These are phyloP conservation scores for Diarsia dahlii DNA, from an alignment of 2,888 invertebrate species.

Conservation along the genomic window DNA sequence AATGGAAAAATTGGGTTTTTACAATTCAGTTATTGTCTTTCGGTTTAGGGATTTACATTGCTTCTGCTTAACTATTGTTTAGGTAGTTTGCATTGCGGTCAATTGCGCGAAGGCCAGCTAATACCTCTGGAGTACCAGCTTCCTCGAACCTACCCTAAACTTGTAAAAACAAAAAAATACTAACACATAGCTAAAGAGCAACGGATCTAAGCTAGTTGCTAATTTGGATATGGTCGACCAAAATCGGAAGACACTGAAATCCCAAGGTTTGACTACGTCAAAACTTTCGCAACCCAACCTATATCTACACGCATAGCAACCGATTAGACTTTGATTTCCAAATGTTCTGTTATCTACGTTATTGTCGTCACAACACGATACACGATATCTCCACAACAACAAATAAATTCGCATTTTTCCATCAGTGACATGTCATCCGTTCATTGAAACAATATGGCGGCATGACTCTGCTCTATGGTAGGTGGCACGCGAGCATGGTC, in stretches of 20 bases:
- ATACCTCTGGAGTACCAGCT: neutral
- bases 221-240: neutral
- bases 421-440: slow-evolving; percentile 31
- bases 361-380: slow-evolving; percentile 18
- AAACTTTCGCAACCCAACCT: neutral
- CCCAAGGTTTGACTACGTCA: neutral
- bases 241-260: neutral
- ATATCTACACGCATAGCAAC: slow-evolving; percentile 10
- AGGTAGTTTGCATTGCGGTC: neutral
- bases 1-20: slow-evolving; percentile 33
- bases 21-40: slow-evolving; percentile 17
- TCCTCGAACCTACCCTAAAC: slow-evolving; percentile 1
- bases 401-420: slow-evolving; percentile 18
- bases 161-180: slow-evolving; percentile 4
- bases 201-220: neutral
- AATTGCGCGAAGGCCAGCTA: neutral
- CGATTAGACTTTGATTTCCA: slow-evolving; percentile 7
- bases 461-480: slow-evolving; percentile 42
- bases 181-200: neutral
- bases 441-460: slow-evolving; percentile 37
- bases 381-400: slow-evolving; percentile 34
- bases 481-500: slow-evolving; percentile 65
- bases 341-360: slow-evolving; percentile 16
- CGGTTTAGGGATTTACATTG: slow-evolving; percentile 4
- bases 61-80: slow-evolving; percentile 13